Evolutionary conservation across 2,888 invertebrate species (phyloP).

Genomic region (Hanleya hanleyi): DNA sequence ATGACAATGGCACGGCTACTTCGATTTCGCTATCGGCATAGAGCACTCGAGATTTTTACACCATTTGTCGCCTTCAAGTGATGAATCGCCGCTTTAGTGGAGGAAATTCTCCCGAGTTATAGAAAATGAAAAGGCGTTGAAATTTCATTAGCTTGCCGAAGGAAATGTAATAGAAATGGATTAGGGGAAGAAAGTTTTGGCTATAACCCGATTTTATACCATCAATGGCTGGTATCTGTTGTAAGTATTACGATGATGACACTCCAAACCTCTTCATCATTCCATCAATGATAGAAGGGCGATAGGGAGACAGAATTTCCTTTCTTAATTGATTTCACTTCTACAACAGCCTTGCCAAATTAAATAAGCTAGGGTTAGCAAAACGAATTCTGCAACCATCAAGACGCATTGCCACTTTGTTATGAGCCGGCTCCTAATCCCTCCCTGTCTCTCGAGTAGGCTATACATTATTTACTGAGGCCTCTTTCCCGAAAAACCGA

Average conservation of each 20-base stretch:
- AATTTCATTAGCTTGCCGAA: background rate
- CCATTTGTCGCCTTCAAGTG: background rate
- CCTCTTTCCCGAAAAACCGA: background rate
- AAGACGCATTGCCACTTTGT: background rate
- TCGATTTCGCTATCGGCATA: background rate
- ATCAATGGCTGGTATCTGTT: background rate
- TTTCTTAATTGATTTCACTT: background rate
- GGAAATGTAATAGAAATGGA: conserved; percentile 3
- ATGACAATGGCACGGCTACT: too few species aligned
- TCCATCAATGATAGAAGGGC: background rate
- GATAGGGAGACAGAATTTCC: too few species aligned
- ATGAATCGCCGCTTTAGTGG: background rate
- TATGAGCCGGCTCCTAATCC: background rate
- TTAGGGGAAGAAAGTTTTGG: background rate
- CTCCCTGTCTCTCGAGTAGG: background rate
- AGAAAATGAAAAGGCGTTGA: conserved; percentile 5
- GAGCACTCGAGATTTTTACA: background rate
- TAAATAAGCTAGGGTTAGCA: conserved; percentile 8
- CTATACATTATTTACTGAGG: conserved; percentile 8
- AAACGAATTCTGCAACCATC: conserved; percentile 2
- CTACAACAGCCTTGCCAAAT: background rate
- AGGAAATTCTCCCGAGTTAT: background rate
- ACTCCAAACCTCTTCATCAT: background rate
- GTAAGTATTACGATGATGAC: background rate
- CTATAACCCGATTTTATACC: background rate